Base-by-base conservation (phyloP, 2,888 invertebrate species). In the Watsonalla binaria region DNA sequence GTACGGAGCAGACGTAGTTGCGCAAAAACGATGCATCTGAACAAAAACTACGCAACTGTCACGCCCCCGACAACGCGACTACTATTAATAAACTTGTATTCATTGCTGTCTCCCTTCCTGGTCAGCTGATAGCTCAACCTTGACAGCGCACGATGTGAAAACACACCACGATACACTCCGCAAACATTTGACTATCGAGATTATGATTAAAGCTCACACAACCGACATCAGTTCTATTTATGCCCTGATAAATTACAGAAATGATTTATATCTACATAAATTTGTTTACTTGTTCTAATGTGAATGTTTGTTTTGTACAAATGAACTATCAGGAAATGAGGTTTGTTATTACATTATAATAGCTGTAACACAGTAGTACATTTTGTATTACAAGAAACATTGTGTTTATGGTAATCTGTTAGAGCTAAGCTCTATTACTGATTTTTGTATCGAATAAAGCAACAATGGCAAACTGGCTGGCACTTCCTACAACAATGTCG, bases 41-140 rank as follows among this genome's bases (percentile, higher is more conserved):
- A 63, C 72, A 70, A 67, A 69, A 72, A 69, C 61, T 55, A 72
- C 70, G 68, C 68, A 69, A 72, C 56, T 69, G 72, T 65, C 73
- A 71, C 72, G 73, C 77, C 78, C 65, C 63, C 61, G 59, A 56
- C 47, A 53, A 61, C 57, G 57, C 50, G 60, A 53, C 51, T 34
- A 60, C 70, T 78, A 78, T 71, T 75, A 78, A 78, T 80, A 80
- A 64, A 63, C 54, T 62, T 51, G 64, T 70, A 70, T 78, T 74
- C 76, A 78, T 70, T 64, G 72, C 70, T 57, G 58, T 54, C 62
- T 62, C 56, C 72, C 80, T 85, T 85, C 84, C 85, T 80, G 74
- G 70, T 83, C 74, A 75, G 70, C 68, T 77, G 77, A 75, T 63
- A 59, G 48, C 46, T 48, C 60, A 68, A 65, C 79, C 79, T 82